Evolutionary conservation across 2,888 invertebrate species (phyloP).

Genomic region (Coenonympha glycerion): DNA sequence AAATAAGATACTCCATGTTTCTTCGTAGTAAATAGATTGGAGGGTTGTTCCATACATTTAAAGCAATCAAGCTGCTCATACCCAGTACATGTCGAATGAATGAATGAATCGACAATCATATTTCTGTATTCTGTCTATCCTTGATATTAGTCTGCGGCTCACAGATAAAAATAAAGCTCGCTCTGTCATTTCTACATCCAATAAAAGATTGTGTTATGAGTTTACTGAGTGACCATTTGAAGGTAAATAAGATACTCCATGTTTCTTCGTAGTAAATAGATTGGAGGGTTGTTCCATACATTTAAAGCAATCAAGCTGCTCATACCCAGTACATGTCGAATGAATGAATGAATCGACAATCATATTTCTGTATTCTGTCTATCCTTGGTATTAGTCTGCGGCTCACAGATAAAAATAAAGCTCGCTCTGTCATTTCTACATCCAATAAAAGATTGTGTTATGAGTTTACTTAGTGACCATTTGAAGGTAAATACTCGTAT

Average conservation of each 20-base stretch:
- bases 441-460: conserved; percentile 30
- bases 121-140: neutral
- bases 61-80: too few species aligned
- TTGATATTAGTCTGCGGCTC: neutral
- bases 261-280: too few species aligned
- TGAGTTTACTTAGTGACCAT: conserved; percentile 26
- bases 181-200: conserved; percentile 23
- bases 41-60: too few species aligned
- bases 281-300: too few species aligned
- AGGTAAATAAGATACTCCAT: too few species aligned
- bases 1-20: too few species aligned
- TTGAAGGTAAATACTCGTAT: conserved; percentile 21
- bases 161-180: conserved; percentile 29
- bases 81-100: too few species aligned
- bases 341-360: too few species aligned
- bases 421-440: conserved; percentile 21
- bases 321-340: too few species aligned
- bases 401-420: conserved; percentile 29
- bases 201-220: conserved; percentile 31
- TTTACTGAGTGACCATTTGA: conserved; percentile 22
- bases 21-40: too few species aligned
- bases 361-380: neutral
- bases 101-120: neutral
- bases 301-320: too few species aligned
- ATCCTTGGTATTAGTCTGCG: neutral